A percentile compares a stretch with the other conserved stretches of the same genome.
Evolutionary conservation across 2,113 vertebrate species (phyloP).

Genomic region (Eudyptes chrysolophus): DNA sequence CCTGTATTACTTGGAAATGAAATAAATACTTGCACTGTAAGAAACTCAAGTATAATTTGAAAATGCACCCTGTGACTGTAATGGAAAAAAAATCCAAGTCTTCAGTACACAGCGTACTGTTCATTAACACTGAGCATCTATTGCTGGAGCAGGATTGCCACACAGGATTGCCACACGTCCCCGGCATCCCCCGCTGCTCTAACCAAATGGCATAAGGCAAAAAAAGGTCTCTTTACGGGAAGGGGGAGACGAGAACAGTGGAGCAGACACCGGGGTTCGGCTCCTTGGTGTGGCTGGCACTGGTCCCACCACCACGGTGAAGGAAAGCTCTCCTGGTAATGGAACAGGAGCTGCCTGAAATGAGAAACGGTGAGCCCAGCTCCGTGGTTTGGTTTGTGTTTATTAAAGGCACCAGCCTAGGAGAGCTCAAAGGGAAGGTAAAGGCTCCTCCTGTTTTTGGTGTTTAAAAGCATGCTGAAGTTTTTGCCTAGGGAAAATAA

Average conservation of each 20-base stretch:
- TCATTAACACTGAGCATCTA: background rate
- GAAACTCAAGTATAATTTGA: background rate
- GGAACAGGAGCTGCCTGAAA: background rate
- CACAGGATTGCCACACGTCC: background rate
- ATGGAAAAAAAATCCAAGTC: background rate
- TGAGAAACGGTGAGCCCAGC: background rate
- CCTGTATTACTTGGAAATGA: background rate
- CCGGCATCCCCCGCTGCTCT: background rate
- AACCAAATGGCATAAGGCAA: background rate
- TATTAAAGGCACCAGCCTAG: background rate
- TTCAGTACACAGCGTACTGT: background rate
- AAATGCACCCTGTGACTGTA: background rate
- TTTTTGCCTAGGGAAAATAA: background rate
- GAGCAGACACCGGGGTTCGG: accelerated
- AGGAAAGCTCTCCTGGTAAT: background rate
- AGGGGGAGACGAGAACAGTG: background rate
- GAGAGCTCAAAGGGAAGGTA: background rate
- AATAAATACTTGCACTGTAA: background rate
- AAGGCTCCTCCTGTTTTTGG: background rate
- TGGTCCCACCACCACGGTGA: background rate
- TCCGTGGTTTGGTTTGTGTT: background rate
- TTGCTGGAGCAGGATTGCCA: background rate
- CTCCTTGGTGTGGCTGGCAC: background rate
- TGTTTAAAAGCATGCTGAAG: background rate
- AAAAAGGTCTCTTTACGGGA: background rate